Evolutionary conservation across 2,888 invertebrate species (phyloP).

Genomic region (Cantharis lateralis): DNA sequence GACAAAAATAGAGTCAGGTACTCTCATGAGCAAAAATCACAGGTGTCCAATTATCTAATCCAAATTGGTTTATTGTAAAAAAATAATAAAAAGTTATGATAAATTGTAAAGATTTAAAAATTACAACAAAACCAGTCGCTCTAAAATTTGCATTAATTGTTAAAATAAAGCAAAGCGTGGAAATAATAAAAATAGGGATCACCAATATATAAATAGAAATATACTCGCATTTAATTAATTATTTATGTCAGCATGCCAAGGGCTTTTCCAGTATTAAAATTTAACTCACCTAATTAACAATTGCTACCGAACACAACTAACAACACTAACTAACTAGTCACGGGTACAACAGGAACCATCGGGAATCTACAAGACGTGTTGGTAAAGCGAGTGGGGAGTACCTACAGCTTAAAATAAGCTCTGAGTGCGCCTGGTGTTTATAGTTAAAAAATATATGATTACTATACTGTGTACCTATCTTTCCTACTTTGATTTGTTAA

Average conservation of each 20-base stretch:
- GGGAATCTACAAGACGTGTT: conserved; percentile 16
- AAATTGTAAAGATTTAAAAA: neutral
- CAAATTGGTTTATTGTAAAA: neutral
- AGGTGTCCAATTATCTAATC: neutral
- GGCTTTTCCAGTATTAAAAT: neutral
- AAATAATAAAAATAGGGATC: neutral
- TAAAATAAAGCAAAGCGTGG: neutral
- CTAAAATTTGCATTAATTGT: neutral
- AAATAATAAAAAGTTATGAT: neutral
- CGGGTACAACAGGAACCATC: conserved; percentile 15
- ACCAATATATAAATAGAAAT: neutral
- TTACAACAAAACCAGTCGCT: neutral
- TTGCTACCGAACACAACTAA: neutral
- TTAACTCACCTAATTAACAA: neutral
- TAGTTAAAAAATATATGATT: conserved; percentile 3
- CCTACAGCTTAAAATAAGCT: conserved; percentile 47
- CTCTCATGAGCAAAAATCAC: neutral
- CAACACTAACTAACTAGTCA: neutral
- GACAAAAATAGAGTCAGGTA: neutral
- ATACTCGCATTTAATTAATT: neutral
- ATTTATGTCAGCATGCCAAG: neutral
- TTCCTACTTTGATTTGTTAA: neutral
- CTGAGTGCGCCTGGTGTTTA: conserved; percentile 39
- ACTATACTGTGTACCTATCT: neutral
- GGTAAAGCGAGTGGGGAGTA: conserved; percentile 34